phyloP scores from a whole-genome alignment of 2,888 invertebrate species.

The Drosophila hamatofila region DNA sequence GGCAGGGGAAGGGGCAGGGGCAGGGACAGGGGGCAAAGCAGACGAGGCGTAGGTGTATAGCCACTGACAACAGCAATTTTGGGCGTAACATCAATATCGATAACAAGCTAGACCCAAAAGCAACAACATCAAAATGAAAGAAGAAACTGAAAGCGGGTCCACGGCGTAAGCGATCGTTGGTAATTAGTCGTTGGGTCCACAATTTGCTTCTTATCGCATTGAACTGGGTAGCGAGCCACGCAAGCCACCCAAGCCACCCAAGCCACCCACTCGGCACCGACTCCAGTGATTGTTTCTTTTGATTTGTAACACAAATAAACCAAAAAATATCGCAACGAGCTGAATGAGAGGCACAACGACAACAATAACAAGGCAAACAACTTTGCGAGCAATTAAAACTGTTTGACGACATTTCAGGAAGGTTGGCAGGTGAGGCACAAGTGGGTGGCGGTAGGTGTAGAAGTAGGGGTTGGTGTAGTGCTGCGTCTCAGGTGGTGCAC shows the following conservation, averaged over 20 bases:
- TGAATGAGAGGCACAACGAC: slow-evolving; percentile 17
- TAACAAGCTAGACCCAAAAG: slow-evolving; percentile 28
- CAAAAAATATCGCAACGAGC: slow-evolving; percentile 47
- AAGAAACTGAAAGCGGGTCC: slow-evolving; percentile 26
- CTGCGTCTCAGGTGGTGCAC: slow-evolving; percentile 3
- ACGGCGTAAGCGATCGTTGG: slow-evolving; percentile 52
- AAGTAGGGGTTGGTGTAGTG: background rate
- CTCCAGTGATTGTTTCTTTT: slow-evolving; percentile 50
- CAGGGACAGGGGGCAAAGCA: background rate
- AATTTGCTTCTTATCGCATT: slow-evolving; percentile 37
- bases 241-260: slow-evolving; percentile 9
- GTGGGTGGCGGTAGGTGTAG: slow-evolving; percentile 1
- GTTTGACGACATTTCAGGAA: slow-evolving; percentile 58
- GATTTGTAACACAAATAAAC: slow-evolving; percentile 72
- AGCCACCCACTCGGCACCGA: background rate
- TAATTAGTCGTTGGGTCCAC: slow-evolving; percentile 52
- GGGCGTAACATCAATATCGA: slow-evolving; percentile 55
- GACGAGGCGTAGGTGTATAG: slow-evolving; percentile 13
- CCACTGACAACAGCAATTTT: slow-evolving; percentile 58
- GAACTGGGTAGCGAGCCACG: slow-evolving; percentile 36
- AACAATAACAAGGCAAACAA: slow-evolving; percentile 66
- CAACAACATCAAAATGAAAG: background rate
- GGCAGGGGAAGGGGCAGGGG: background rate
- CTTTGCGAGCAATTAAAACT: slow-evolving; percentile 77
- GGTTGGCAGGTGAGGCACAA: background rate